Conservation (phyloP, 2,888 invertebrate species). For the Caenorhabditis imperialis region DNA sequence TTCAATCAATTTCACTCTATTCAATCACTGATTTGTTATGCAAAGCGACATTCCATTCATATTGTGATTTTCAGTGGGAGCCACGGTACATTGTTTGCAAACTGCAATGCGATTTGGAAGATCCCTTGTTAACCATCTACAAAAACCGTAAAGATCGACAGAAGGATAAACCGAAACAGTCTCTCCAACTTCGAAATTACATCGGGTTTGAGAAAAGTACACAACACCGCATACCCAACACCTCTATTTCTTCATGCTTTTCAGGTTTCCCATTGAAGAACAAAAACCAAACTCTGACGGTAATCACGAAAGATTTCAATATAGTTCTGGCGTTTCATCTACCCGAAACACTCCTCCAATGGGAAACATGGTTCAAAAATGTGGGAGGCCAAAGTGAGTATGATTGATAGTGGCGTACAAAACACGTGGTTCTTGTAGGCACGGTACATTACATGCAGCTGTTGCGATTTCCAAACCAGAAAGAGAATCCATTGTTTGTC, state of each 20-base stretch:
- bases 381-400: slow-evolving; percentile 59
- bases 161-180: slow-evolving; percentile 53
- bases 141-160: slow-evolving; percentile 59
- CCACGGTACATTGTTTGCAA: slow-evolving; percentile 58
- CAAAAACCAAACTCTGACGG: slow-evolving; percentile 51
- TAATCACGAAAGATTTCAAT: slow-evolving; percentile 55
- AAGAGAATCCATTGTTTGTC: slow-evolving; percentile 38
- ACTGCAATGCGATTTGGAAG: slow-evolving; percentile 53
- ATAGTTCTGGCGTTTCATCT: slow-evolving; percentile 58
- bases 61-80: slow-evolving; percentile 64
- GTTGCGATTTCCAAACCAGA: slow-evolving; percentile 44
- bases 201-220: slow-evolving; percentile 63
- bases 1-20: slow-evolving; percentile 1
- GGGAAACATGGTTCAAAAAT: slow-evolving; percentile 65
- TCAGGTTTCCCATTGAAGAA: slow-evolving; percentile 54
- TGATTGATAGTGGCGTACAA: slow-evolving; percentile 4
- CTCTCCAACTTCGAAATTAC: slow-evolving; percentile 53
- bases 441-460: slow-evolving; percentile 60
- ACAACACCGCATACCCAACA: not conserved
- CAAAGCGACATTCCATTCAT: not conserved
- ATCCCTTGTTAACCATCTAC: slow-evolving; percentile 54
- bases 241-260: slow-evolving; percentile 6
- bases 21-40: slow-evolving; percentile 6
- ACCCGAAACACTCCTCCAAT: slow-evolving; percentile 58
- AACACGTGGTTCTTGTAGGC: slow-evolving; percentile 29